Percentiles rank a stretch among this genome's conserved stretches.
phyloP scores from a whole-genome alignment of 2,888 invertebrate genomes.

The Neuroscelio doddi region DNA sequence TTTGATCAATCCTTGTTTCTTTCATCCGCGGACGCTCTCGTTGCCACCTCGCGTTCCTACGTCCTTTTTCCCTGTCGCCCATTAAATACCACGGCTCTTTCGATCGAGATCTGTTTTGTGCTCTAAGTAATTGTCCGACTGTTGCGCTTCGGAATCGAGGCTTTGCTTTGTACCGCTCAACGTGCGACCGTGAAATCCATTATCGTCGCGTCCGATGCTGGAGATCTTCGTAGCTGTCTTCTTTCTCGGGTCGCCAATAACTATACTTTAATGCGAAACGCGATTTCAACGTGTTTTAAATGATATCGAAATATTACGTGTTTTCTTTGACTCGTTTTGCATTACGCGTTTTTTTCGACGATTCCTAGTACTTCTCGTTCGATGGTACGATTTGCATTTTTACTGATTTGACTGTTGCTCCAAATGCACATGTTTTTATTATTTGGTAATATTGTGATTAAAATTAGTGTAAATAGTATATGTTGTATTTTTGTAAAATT shows the following conservation, averaged over 20 bases:
- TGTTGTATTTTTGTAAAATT: no score
- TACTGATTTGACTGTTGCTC: no score
- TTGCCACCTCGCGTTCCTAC: slow-evolving; percentile 37
- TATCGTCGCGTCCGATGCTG: slow-evolving; percentile 49
- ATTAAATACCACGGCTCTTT: slow-evolving; percentile 28
- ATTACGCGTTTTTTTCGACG: no score
- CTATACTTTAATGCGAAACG: slow-evolving; percentile 22
- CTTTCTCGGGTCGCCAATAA: slow-evolving; percentile 18
- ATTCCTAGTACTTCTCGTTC: no score
- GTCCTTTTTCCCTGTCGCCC: slow-evolving; percentile 21
- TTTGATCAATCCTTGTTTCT: slow-evolving; percentile 37
- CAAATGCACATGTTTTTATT: no score
- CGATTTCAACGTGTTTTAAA: no score
- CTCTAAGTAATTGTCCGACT: slow-evolving; percentile 55
- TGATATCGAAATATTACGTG: no score
- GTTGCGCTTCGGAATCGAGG: slow-evolving; percentile 46
- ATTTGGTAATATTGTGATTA: no score
- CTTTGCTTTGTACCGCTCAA: slow-evolving; percentile 40
- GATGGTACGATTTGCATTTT: no score
- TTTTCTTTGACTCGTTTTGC: no score
- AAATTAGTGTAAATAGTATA: no score
- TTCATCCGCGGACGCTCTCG: slow-evolving; percentile 37
- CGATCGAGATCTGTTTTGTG: slow-evolving; percentile 51
- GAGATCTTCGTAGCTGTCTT: slow-evolving; percentile 20
- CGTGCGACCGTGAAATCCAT: slow-evolving; percentile 60